Evolutionary conservation across 30 jellyfish, hydroid and myxozoan genomes (phyloP).

Genomic region (Hydractinia symbiolongicarpus): DNA sequence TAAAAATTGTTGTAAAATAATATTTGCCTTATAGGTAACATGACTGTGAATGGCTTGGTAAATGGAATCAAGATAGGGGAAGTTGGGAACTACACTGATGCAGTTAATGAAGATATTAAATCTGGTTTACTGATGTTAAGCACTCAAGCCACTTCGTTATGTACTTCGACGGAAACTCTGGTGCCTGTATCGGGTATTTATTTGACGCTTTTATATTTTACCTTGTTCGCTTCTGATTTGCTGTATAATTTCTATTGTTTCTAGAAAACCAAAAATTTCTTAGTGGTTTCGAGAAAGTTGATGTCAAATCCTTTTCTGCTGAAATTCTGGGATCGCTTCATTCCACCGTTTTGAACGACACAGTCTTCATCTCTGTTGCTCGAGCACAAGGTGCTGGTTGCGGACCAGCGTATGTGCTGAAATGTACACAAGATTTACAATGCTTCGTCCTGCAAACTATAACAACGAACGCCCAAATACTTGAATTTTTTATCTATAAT

Average conservation of each 20-base stretch:
- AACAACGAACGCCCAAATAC: slow-evolving; percentile 34
- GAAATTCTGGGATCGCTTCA: slow-evolving; percentile 46
- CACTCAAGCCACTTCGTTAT: not conserved
- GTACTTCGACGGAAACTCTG: slow-evolving; percentile 27
- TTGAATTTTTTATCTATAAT: slow-evolving; percentile 39
- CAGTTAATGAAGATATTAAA: not conserved
- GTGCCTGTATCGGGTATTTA: slow-evolving; percentile 36
- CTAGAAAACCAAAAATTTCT: slow-evolving; percentile 34
- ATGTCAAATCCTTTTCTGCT: not conserved
- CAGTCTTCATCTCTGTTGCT: slow-evolving; percentile 54
- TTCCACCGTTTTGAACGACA: slow-evolving; percentile 28
- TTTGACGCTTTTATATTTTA: not conserved
- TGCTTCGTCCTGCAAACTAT: slow-evolving; percentile 37
- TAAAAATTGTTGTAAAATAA: not conserved
- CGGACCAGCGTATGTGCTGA: slow-evolving; percentile 63
- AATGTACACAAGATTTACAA: slow-evolving; percentile 32
- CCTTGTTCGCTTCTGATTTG: not conserved
- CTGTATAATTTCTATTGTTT: not conserved
- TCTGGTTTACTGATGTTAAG: not conserved
- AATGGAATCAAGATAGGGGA: slow-evolving; percentile 4
- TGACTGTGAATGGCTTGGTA: slow-evolving; percentile 1
- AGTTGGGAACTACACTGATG: not conserved
- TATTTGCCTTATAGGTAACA: slow-evolving; percentile 17
- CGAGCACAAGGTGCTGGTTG: slow-evolving; percentile 56
- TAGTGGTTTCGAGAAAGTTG: slow-evolving; percentile 37